A percentile compares a stretch with the other conserved stretches of the same genome.
Evolutionary conservation across 2,888 invertebrate genomes (phyloP).

Genomic region (Hydrotaea cyrtoneurina): DNA sequence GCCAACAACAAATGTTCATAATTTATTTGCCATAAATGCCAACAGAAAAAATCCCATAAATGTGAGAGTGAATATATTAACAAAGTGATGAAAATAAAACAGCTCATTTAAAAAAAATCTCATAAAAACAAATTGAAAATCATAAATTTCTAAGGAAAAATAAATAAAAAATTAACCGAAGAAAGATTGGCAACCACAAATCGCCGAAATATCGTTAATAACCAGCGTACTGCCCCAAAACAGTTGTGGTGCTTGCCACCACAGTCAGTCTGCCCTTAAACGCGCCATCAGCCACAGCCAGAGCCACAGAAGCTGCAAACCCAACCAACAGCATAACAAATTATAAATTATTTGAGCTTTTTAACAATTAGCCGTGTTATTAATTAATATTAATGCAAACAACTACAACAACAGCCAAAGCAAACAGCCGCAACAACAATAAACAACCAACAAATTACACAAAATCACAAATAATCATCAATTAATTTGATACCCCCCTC

Average conservation of each 20-base stretch:
- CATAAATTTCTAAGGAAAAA: slow-evolving; percentile 18
- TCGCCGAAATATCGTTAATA: neutral
- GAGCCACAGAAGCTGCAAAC: slow-evolving; percentile 31
- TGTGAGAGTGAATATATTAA: slow-evolving; percentile 21
- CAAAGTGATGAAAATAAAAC: slow-evolving; percentile 40
- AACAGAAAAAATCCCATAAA: slow-evolving; percentile 38
- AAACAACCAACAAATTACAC: slow-evolving; percentile 34
- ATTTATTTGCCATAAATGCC: slow-evolving; percentile 48
- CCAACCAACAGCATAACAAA: slow-evolving; percentile 41
- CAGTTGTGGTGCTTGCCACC: too few species aligned
- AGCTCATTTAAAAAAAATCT: too few species aligned
- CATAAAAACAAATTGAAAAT: neutral
- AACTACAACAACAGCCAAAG: slow-evolving; percentile 38
- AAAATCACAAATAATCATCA: slow-evolving; percentile 29
- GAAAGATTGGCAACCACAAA: slow-evolving; percentile 6
- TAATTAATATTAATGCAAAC: slow-evolving; percentile 43
- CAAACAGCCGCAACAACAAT: slow-evolving; percentile 39
- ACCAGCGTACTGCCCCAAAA: neutral
- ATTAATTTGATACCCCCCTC: slow-evolving; percentile 14
- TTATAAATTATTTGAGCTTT: slow-evolving; percentile 48
- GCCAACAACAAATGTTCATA: slow-evolving; percentile 40
- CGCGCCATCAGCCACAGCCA: too few species aligned
- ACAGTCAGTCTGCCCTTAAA: too few species aligned
- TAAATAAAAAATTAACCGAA: slow-evolving; percentile 29
- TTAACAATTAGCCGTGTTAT: slow-evolving; percentile 50